A percentile compares a stretch with the other conserved stretches of the same genome.
These are phyloP conservation scores for Vesta saturnalis DNA, from an alignment of 2,888 invertebrate species.

Conservation along the genomic window DNA sequence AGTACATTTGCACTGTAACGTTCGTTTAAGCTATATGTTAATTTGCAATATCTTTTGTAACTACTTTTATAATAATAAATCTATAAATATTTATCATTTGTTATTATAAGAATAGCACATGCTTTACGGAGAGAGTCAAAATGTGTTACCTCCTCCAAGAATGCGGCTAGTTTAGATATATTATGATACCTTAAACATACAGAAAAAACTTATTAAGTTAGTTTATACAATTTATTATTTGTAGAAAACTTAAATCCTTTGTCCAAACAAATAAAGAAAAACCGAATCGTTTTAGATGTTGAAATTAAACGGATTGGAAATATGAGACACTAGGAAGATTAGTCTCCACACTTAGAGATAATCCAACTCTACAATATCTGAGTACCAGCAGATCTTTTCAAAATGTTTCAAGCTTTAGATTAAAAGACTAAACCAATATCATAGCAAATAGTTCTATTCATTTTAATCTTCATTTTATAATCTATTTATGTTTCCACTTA, in stretches of 20 bases:
- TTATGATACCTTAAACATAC: neutral
- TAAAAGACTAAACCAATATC: conserved; percentile 20
- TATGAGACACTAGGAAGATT: conserved; percentile 29
- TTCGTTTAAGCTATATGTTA: too few relatives aligned
- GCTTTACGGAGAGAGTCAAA: neutral
- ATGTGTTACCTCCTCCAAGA: neutral
- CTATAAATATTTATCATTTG: neutral
- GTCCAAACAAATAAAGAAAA: neutral
- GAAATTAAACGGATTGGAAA: conserved; percentile 28
- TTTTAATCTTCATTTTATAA: conserved; percentile 20
- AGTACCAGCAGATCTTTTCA: conserved; percentile 26
- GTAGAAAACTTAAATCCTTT: neutral
- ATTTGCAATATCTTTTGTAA: too few relatives aligned
- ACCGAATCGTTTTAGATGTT: conserved; percentile 8
- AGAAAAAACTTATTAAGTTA: conserved; percentile 1
- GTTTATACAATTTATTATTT: neutral
- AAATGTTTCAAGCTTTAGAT: conserved; percentile 25
- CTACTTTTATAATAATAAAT: too few relatives aligned
- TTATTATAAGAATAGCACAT: neutral
- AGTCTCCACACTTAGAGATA: conserved; percentile 35
- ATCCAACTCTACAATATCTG: conserved; percentile 21
- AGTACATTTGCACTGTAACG: too few relatives aligned
- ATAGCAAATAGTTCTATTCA: conserved; percentile 23
- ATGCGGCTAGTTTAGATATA: neutral
- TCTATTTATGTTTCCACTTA: too few relatives aligned